Evolutionary conservation across 2,888 invertebrate species (phyloP), one percentile per base, ranked within the genome.

Genomic region (Drosophila cognata): DNA sequence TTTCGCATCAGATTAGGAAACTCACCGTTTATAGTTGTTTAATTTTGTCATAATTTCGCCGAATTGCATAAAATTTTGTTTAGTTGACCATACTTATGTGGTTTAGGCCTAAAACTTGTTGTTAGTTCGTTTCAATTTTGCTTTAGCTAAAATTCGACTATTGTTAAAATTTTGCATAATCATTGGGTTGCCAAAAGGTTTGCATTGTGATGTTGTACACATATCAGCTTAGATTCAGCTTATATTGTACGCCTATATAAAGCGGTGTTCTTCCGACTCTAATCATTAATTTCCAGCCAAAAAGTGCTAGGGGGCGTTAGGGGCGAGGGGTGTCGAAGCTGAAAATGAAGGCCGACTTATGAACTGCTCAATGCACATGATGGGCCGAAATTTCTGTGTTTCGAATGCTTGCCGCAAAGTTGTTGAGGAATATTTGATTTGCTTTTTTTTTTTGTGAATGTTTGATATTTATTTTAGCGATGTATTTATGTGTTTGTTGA

Each of bases 91-190:
- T 70, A 81, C 68, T 70, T 60, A 67, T 69, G 76, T 79, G 74
- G 55, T 61, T 71, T 81, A 79, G 74, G 82, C 79, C 88, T 88
- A 82, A 82, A 83, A 68, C 77, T 78, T 80, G 75, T 77, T 80
- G 66, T 68, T 73, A 65, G 79, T 77, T 79, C 59, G 58, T 81
- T 82, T 82, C 50, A 78, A 83, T 81, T 87, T 84, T 68, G 71
- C 77, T 82, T 85, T 84, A 90, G 84, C 92, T 90, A 90, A 91
- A 90, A 91, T 89, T 91, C 85, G 75, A 83, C 92, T 92, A 92
- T 91, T 90, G 90, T 87, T 82, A 72, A 74, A 82, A 90, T 87
- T 84, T 91, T 89, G 89, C 50, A 63, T 82, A 74, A 67, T 77
- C 74, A 73, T 73, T 77, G 70, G 74, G 66, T 86, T 75, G 84